Evolutionary conservation across 1,140 invertebrate genomes (phyloP), one percentile per base, ranked within the genome.

Genomic region (Pogonognathellus flavescens): DNA sequence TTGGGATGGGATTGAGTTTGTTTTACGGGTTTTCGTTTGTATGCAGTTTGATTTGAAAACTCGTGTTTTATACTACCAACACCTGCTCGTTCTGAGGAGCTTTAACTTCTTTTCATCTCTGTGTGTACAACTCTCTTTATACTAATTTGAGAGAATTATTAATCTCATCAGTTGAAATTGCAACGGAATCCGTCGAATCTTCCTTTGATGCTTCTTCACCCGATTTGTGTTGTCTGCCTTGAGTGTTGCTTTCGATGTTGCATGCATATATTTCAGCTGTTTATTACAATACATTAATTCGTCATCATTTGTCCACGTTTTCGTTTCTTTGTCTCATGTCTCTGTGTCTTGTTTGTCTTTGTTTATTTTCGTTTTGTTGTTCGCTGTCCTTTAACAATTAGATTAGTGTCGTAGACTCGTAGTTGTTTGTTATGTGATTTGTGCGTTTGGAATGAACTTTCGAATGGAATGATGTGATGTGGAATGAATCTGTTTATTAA

Each of bases 161-260:
- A 31, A 20, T 59, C 20, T 83, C 57, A 59, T 57, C 52, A 57
- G n/a, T 82, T 49, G n/a, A 50, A 31, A 41, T 41, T 41, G 31
- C 76, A 87, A 85, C 83, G 85, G 84, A 84, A 82, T 87, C 85
- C 85, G 87, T 87, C 53, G 52, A 41, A 20, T 20, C 57, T 62
- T 25, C 52, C 50, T 60, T 22, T 85, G 66, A 83, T 59, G 81
- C 72, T 86, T 86, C 52, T 76, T 66, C 62, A 57, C 50, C 82
- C 49, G 16, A 72, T 85, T 60, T 86, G 80, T 86, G 22, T 82
- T 86, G 83, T 88, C 62, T 85, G 87, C 87, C 83, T 86, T 84
- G 41, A 72, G 66, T 86, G 80, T 86, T 87, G 88, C 88, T 88
- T 88, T 88, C 86, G 66, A 31, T 87, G 88, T 88, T 86, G 88